Evolutionary conservation across 2,113 vertebrate species (phyloP), one percentile per base, ranked within the genome.

Genomic region (Peromyscus maniculatus): DNA sequence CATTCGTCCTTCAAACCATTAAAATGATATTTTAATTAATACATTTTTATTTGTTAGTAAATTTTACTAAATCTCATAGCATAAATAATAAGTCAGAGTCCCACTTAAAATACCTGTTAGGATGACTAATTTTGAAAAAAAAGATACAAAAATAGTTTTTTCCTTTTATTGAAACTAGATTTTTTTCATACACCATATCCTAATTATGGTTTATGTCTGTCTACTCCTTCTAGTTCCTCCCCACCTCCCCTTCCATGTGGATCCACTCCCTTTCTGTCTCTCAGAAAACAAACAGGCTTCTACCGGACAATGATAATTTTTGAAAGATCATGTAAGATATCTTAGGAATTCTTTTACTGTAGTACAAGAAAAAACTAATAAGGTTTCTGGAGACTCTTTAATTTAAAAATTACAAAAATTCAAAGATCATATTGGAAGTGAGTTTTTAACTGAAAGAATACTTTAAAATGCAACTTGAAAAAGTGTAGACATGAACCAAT

Each of bases 1-100:
- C 28, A 80, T 22, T 79, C 57, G 31, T 71, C 82, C 49, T 93
- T 92, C 22, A 86, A 92, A 80, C 94, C 64, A 39, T 15, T 16
- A 94, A n/a, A 96, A 79, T 91, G 24, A 80, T n/a, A 88, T 92
- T 75, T 90, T 94, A 55, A 95, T 69, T 79, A 87, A 43, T 43
- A 64, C 1, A 64, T 46, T 66, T 66, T 46, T 43, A 64, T 43
- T 33, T 55, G 31, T 79, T 84, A 83, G 39, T 62, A 64, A 8
- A 10, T 64, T 84, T 43, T 64, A 66, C 43, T 86, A 66, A 21
- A 46, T 11, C 26, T 82, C 31, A 88, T 26, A 87, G 21, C 21
- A 66, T 66, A 91, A 96, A 71, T 72, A 86, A 86, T 84, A 95
- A 93, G 31, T 83, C 57, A 94, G 16, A 82, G 33, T 49, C 55